phyloP scores from a whole-genome alignment of 2,888 invertebrate genomes.

The Choreutis nemorana region DNA sequence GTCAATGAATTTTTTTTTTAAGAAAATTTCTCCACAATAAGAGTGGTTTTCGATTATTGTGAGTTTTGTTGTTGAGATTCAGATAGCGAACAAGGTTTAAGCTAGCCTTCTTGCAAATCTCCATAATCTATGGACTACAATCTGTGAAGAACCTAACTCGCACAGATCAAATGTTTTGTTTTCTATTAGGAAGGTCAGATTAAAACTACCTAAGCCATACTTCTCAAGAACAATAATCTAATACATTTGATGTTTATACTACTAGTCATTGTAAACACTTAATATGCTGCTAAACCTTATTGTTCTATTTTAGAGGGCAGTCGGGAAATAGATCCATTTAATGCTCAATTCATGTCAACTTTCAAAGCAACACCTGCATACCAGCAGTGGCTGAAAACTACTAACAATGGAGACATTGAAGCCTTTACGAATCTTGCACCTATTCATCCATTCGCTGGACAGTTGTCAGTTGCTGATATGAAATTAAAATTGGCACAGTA shows the following conservation, averaged over 20 bases:
- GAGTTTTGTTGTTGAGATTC: no score
- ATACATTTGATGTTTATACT: no score
- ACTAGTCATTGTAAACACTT: background rate
- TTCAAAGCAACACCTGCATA: constrained; percentile 92
- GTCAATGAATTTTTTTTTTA: constrained; percentile 1
- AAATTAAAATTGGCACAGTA: constrained; percentile 90
- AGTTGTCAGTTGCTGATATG: constrained; percentile 94
- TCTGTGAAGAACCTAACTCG: no score
- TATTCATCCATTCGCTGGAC: constrained; percentile 94
- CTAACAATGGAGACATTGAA: constrained; percentile 67
- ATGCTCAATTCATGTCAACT: constrained; percentile 80
- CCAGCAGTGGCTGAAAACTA: constrained; percentile 77
- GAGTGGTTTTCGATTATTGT: background rate
- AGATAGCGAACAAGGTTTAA: no score
- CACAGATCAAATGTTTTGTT: no score
- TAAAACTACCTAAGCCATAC: no score
- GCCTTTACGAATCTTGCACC: constrained; percentile 75
- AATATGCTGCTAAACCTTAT: background rate
- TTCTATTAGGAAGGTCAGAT: no score
- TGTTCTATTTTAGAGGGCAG: constrained; percentile 66
- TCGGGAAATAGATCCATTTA: constrained; percentile 88
- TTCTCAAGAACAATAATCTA: no score
- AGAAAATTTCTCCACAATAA: background rate
- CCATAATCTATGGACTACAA: no score
- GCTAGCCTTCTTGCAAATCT: no score